These are phyloP conservation scores for Endotricha flammealis DNA, from an alignment of 2,888 invertebrate genomes.

Conservation along the genomic window DNA sequence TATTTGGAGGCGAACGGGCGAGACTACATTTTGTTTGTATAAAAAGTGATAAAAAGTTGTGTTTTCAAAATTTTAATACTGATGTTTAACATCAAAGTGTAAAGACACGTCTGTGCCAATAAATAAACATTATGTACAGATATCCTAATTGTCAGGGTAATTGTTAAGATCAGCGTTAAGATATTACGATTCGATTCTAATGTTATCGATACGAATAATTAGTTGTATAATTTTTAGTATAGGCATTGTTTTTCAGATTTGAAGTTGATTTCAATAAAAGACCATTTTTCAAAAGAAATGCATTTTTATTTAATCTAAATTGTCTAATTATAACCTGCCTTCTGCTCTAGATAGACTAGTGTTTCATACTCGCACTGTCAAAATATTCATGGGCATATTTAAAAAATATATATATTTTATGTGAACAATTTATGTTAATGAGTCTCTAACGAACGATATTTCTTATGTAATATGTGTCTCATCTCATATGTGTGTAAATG, in stretches of 20 bases:
- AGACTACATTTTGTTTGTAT: neutral
- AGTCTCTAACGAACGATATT: too few species aligned
- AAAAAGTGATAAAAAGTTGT: constrained; percentile 20
- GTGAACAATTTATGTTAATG: too few species aligned
- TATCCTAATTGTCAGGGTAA: constrained; percentile 61
- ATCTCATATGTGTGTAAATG: too few species aligned
- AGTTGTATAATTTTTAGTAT: constrained; percentile 26
- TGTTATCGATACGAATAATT: constrained; percentile 26
- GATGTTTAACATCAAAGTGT: constrained; percentile 34
- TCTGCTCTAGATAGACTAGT: too few species aligned
- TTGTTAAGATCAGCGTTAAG: constrained; percentile 24
- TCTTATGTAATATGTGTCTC: too few species aligned
- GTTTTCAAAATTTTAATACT: constrained; percentile 29
- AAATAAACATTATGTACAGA: too few species aligned
- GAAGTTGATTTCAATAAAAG: constrained; percentile 50
- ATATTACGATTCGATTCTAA: constrained; percentile 25
- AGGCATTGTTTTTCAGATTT: constrained; percentile 40
- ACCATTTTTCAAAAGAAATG: constrained; percentile 31
- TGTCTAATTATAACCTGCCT: constrained; percentile 1
- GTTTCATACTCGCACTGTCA: too few species aligned
- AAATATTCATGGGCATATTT: too few species aligned
- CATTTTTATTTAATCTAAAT: constrained; percentile 8
- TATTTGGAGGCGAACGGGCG: neutral
- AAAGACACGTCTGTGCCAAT: constrained; percentile 37
- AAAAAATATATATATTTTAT: too few species aligned